Evolutionary conservation across 2,888 invertebrate genomes (phyloP), one percentile per base, ranked within the genome.

Genomic region (Tuta absoluta): DNA sequence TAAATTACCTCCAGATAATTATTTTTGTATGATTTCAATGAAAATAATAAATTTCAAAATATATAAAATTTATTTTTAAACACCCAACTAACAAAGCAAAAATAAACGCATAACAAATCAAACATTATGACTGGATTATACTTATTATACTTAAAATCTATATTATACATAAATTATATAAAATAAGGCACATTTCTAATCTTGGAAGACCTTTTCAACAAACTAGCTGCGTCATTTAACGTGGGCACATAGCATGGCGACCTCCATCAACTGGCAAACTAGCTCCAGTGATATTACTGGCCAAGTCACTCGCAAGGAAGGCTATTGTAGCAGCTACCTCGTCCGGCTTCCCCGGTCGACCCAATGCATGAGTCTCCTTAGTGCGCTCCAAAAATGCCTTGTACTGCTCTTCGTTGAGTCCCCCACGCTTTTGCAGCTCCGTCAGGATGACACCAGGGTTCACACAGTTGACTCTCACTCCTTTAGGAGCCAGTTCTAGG

Each of bases 231-330:
- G n/a, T 17, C 10, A 7, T 11, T 93, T 94, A 97, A 76, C 98
- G 94, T 11, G 98, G 98, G 76, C 98, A 98, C 95, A 98, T 96
- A 7, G 96, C 96, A 85, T 98, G 97, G 58, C 98, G 93, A 0
- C 99, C 99, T 23, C 99, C 99, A 85, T 99, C 99, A 0, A 99
- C 96, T 0, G 98, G 96, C 24, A 99, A 73, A 65, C 95, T 95
- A 5, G 94, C 96, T 3, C 98, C 99, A 10, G 99, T 99, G 4
- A 97, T 97, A 79, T 97, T 98, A 72, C 96, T 96, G 2, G 98
- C 95, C 68, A 95, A 92, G 63, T 96, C 95, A 68, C 98, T 97
- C 0, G 99, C 98, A 65, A 99, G 92, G 87, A 98, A 99, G 0
- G 95, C 95, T 73, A 99, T 98, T 0, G 97, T 94, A 60, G 94